Base-by-base conservation (phyloP, 92 coral and sea anemone species). In the Scolanthus callimorphus region DNA sequence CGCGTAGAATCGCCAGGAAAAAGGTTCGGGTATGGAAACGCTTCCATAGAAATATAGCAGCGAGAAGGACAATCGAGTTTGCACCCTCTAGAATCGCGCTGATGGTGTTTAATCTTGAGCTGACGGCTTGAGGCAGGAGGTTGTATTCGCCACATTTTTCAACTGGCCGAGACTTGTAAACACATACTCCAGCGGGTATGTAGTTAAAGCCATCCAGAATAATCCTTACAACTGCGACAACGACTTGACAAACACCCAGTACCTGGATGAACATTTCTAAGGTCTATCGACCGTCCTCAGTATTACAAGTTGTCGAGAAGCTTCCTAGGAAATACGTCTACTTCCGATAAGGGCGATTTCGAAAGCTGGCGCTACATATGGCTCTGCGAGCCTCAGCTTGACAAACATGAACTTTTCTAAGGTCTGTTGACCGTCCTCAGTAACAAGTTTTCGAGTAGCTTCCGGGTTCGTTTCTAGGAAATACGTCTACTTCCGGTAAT, bases 11-110 rank as follows among this genome's bases (percentile, higher is more conserved):
- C 20, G 88, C 88, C 11, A 38, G 20, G 31, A 58, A 53, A 41
- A 37, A 85, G 48, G 76, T 64, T 45, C 24, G 63, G 17, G 53
- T 54, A 71, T 63, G 41, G 57, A 85, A 85, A 29, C 39, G 26
- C 31, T 53, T 60, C 92, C 92, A 85, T 3, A 41, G 49, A 50
- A 85, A 75, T 20, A 85, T 47, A 13, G 60, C 60, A 2, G 30
- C 2, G 12, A 85, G 34, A 11, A 81, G 65, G 24, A 63, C 12
- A n/a, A 81, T 11, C 0, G 88, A 80, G 67, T 65, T 85, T 0
- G 27, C 31, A 48, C 66, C 78, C 54, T 85, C 92, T 17, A 81
- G 27, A 0, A 77, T 50, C 9, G 80, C 53, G 20, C 80, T 69
- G 15, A 46, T 25, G 19, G 67, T 53, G 29, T 70, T 65, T 25